Percentiles rank a stretch among this genome's conserved stretches.
These are phyloP conservation scores for Drosophila rubida DNA, from an alignment of 2,888 invertebrate species.

Conservation along the genomic window DNA sequence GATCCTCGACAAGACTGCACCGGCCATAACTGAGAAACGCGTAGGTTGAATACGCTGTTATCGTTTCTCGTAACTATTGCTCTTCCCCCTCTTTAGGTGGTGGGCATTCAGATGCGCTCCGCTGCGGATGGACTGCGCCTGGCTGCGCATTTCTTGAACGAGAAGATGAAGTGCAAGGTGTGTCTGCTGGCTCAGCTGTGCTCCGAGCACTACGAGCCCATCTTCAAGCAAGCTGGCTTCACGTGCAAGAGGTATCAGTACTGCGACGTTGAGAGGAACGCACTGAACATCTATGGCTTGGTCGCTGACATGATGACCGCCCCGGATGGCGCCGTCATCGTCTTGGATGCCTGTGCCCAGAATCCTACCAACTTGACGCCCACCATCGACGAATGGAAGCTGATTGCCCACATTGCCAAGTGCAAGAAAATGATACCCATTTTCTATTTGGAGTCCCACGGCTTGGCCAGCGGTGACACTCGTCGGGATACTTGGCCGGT, in stretches of 20 bases:
- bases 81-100: slow-evolving; percentile 11
- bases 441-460: slow-evolving; percentile 52
- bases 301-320: slow-evolving; percentile 57
- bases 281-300: slow-evolving; percentile 53
- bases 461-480: slow-evolving; percentile 43
- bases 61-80: too few species aligned
- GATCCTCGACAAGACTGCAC: slow-evolving; percentile 29
- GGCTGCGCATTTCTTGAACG: slow-evolving; percentile 45
- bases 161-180: slow-evolving; percentile 37
- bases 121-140: slow-evolving; percentile 43
- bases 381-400: slow-evolving; percentile 53
- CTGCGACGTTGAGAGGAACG: slow-evolving; percentile 16
- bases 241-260: slow-evolving; percentile 47
- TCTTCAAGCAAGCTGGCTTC: slow-evolving; percentile 45
- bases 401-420: slow-evolving; percentile 53
- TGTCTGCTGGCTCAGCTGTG: slow-evolving; percentile 46
- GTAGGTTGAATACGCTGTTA: slow-evolving; percentile 18
- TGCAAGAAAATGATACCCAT: slow-evolving; percentile 59
- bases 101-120: slow-evolving; percentile 52
- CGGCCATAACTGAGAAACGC: slow-evolving; percentile 36
- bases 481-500: slow-evolving; percentile 47
- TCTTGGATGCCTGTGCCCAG: slow-evolving; percentile 56
- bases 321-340: slow-evolving; percentile 47
- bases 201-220: slow-evolving; percentile 19
- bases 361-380: slow-evolving; percentile 52